These are phyloP conservation scores for Quadroppia sp. DNA, from an alignment of 2,888 invertebrate genomes.

Conservation along the genomic window DNA sequence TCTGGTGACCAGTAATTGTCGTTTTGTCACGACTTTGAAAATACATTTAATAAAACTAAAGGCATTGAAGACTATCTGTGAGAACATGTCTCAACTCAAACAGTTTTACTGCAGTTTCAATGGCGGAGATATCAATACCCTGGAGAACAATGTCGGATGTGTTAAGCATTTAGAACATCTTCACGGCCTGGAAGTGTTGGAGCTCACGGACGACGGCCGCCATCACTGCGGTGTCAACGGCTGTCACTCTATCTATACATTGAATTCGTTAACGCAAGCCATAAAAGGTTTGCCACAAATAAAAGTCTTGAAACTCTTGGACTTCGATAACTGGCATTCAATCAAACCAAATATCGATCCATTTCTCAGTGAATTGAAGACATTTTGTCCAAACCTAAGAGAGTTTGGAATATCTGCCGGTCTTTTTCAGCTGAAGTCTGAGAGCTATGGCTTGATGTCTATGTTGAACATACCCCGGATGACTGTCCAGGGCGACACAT, in stretches of 20 bases:
- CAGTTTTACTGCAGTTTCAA: slow-evolving; percentile 3
- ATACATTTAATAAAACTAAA: slow-evolving; percentile 18
- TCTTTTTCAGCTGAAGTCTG: slow-evolving; percentile 4
- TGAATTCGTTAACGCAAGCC: background rate
- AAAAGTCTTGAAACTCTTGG: background rate
- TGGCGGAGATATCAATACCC: slow-evolving; percentile 13
- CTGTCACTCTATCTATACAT: background rate
- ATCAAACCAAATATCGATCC: background rate
- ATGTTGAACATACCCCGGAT: background rate
- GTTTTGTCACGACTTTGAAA: background rate
- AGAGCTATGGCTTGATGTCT: slow-evolving; percentile 1
- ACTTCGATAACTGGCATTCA: slow-evolving; percentile 17
- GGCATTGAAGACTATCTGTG: background rate
- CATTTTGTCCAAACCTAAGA: background rate
- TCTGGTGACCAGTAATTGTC: background rate
- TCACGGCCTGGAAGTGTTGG: background rate
- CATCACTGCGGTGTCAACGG: slow-evolving; percentile 9
- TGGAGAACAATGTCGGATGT: slow-evolving; percentile 3
- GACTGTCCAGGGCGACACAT: background rate
- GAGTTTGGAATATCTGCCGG: slow-evolving; percentile 15
- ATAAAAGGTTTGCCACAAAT: background rate
- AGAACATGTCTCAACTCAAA: background rate
- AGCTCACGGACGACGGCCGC: slow-evolving; percentile 2
- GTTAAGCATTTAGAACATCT: background rate
- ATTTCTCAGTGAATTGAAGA: background rate